Base-by-base conservation (phyloP, 2,113 vertebrate species). In the Hiodon tergisus region DNA sequence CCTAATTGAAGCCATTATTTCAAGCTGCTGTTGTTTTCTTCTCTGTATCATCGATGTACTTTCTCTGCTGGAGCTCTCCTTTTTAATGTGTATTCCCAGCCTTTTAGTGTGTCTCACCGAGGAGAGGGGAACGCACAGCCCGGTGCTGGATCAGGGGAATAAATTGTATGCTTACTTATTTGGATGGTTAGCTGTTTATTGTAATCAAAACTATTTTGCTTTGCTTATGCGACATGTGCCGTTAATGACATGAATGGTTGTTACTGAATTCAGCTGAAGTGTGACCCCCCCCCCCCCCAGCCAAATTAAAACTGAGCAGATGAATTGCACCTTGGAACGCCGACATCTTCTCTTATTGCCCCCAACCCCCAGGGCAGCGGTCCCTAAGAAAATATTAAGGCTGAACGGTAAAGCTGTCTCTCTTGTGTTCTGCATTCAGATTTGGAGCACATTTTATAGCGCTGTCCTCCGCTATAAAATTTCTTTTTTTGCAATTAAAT, bases 1-100 rank as follows among this genome's bases (percentile, higher is more conserved):
- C 63, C 10, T 74, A 74, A 74, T 74, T 67, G 63, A 67, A 67
- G 50, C 73, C 31, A 50, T 74, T 66, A 67, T 59, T 57, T 67
- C 52, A 57, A 67, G 73, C 73, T 74, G 73, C 17, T 55, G n/a
- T 67, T 59, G 46, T 47, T 55, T 54, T 73, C 48, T 61, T 59
- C 52, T 52, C 50, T 4, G 11, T 46, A n/a, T 58, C 31, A 8
- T 69, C 16, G 6, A 61, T 31, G 10, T 16, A 5, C 8, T 4
- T 72, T 65, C n/a, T 59, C 50, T 72, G 31, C 17, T 63, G 48
- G 63, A 7, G 71, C 5, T 62, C 11, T 62, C 46, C 6, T 71
- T 47, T 67, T 51, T 46, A 77, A 73, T 31, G 17, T 11, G 3
- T 14, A 58, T 57, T 57, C 54, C 52, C 65, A 50, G 50, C 4